Percentiles rank a stretch among this genome's conserved stretches.
Evolutionary conservation across 2,797 vertebrate genomes (phyloP).

Genomic region (Schizopygopsis malacanthus): DNA sequence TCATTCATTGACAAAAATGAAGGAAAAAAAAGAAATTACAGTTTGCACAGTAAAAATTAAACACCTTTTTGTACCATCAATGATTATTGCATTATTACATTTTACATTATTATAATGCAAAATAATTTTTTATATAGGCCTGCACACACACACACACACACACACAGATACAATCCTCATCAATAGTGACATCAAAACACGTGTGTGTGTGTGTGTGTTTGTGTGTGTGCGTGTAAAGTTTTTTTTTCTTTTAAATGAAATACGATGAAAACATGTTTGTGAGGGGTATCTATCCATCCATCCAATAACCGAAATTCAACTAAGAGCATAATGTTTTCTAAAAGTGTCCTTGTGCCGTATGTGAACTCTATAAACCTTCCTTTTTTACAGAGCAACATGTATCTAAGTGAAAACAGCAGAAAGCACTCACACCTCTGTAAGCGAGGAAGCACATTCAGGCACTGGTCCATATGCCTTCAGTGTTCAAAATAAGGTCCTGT

Average conservation of each 20-base stretch:
- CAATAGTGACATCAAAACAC: neutral
- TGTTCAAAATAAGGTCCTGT: slow-evolving; percentile 43
- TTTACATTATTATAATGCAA: neutral
- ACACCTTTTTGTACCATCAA: neutral
- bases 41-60: neutral
- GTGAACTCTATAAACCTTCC: slow-evolving; percentile 18
- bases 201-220: too few relatives aligned
- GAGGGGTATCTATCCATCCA: neutral
- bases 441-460: slow-evolving; percentile 38
- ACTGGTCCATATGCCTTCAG: slow-evolving; percentile 29
- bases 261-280: neutral
- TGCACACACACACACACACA: neutral
- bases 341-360: neutral
- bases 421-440: slow-evolving; percentile 71
- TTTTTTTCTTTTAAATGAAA: neutral
- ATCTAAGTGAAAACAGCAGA: slow-evolving; percentile 75
- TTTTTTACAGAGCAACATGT: slow-evolving; percentile 63
- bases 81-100: neutral
- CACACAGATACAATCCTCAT: neutral
- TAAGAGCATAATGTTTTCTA: neutral
- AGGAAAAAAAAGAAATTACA: neutral
- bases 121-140: neutral
- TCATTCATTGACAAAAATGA: neutral
- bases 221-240: neutral
- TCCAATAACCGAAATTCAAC: neutral